phyloP scores from a whole-genome alignment of 2,113 vertebrate genomes.

The Cavia porcellus region DNA sequence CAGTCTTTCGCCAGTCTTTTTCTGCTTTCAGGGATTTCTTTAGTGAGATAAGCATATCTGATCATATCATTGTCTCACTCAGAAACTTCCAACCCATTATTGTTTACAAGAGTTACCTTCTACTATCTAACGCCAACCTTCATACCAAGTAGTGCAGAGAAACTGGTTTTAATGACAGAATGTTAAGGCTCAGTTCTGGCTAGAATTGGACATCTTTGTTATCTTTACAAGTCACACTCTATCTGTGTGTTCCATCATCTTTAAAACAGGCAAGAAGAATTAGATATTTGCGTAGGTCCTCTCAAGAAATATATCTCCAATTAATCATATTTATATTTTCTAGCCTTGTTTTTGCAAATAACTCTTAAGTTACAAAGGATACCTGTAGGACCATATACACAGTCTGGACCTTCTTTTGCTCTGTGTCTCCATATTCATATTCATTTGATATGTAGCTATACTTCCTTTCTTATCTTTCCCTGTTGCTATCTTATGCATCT shows the following conservation, averaged over 20 bases:
- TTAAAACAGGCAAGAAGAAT: neutral
- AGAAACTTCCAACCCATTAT: neutral
- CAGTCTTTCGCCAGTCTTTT: neutral
- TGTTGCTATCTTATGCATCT: slow-evolving; percentile 4
- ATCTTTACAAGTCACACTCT: neutral
- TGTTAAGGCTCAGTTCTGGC: neutral
- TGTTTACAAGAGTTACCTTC: neutral
- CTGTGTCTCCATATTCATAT: neutral
- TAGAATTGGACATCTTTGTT: neutral
- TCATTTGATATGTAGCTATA: neutral
- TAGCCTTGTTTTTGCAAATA: neutral
- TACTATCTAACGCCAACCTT: neutral
- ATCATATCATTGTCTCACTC: neutral
- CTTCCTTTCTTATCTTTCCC: neutral
- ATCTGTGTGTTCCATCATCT: neutral
- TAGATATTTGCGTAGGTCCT: neutral
- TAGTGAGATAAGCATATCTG: neutral
- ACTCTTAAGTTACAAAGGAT: neutral
- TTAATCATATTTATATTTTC: neutral
- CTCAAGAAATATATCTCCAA: neutral
- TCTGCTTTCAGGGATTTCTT: neutral
- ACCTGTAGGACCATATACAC: neutral
- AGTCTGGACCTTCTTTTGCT: neutral
- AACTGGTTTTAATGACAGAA: neutral
- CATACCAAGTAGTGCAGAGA: neutral